These are phyloP conservation scores for Theretra japonica DNA, from an alignment of 2,888 invertebrate species.

Conservation along the genomic window DNA sequence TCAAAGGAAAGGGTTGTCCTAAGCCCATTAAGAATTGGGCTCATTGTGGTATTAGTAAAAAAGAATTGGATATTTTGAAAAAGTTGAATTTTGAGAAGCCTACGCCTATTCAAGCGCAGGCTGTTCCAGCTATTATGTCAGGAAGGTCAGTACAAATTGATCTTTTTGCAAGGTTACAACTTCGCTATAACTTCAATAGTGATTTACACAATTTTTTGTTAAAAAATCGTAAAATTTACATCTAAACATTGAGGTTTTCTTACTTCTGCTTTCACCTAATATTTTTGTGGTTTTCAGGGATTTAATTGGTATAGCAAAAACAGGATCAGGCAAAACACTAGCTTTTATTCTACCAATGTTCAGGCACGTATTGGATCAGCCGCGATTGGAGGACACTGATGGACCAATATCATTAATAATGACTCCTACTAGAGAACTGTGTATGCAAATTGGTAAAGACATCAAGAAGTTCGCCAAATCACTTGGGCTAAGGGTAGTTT, in stretches of 20 bases:
- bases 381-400: slow-evolving; percentile 96
- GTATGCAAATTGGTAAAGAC: slow-evolving; percentile 99
- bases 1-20: slow-evolving; percentile 98
- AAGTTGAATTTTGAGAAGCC: slow-evolving; percentile 97
- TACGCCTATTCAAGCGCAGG: slow-evolving; percentile 99
- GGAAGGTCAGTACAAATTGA: slow-evolving; percentile 84
- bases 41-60: slow-evolving; percentile 98
- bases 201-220: neutral
- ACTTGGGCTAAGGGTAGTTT: slow-evolving; percentile 93
- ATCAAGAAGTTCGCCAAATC: slow-evolving; percentile 97
- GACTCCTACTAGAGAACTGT: slow-evolving; percentile 98
- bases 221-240: too few species aligned
- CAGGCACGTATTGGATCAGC: slow-evolving; percentile 96
- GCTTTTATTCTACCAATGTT: slow-evolving; percentile 99
- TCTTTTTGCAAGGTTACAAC: neutral
- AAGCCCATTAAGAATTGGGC: slow-evolving; percentile 98
- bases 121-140: slow-evolving; percentile 98
- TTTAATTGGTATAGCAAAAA: slow-evolving; percentile 99
- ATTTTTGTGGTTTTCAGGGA: slow-evolving; percentile 80
- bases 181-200: too few species aligned
- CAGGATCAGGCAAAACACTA: slow-evolving; percentile 99
- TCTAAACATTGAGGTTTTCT: too few species aligned
- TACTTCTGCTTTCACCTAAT: neutral
- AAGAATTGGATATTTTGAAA: slow-evolving; percentile 96
- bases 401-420: slow-evolving; percentile 98